Conservation (phyloP, 2,888 invertebrate genomes). For the Heliconius erato region DNA sequence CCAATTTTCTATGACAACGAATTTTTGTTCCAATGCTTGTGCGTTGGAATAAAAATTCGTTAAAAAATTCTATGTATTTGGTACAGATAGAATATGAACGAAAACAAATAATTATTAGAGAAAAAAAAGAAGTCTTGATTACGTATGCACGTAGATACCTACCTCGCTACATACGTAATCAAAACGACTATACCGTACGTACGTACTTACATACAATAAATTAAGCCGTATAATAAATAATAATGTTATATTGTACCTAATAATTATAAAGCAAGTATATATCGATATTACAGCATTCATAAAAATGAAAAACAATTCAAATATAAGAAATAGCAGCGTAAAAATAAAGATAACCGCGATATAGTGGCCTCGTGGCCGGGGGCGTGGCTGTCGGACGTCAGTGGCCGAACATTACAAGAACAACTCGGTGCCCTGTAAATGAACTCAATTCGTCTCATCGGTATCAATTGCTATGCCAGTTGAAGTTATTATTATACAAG, state of each 20-base stretch:
- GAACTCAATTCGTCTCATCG: slow-evolving; percentile 42
- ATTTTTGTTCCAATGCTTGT: no score
- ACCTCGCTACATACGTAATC: no score
- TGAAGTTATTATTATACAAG: slow-evolving; percentile 20
- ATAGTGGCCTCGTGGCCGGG: slow-evolving; percentile 45
- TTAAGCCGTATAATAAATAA: background rate
- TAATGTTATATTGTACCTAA: background rate
- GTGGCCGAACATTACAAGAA: slow-evolving; percentile 27
- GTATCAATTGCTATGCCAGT: slow-evolving; percentile 44
- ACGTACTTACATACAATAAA: background rate
- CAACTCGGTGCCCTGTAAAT: slow-evolving; percentile 32
- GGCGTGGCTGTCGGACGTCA: slow-evolving; percentile 48
- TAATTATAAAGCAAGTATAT: background rate
- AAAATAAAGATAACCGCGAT: slow-evolving; percentile 36
- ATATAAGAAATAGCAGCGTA: slow-evolving; percentile 7
- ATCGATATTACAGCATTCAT: background rate
- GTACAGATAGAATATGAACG: no score
- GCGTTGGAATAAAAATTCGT: no score
- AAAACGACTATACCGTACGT: no score
- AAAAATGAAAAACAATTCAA: slow-evolving; percentile 7
- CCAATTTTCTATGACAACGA: no score
- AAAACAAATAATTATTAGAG: no score
- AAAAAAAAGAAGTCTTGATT: no score
- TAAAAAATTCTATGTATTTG: no score
- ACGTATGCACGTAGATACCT: no score